phyloP scores from a whole-genome alignment of 2,888 invertebrate genomes.

The Colletes collaris region DNA sequence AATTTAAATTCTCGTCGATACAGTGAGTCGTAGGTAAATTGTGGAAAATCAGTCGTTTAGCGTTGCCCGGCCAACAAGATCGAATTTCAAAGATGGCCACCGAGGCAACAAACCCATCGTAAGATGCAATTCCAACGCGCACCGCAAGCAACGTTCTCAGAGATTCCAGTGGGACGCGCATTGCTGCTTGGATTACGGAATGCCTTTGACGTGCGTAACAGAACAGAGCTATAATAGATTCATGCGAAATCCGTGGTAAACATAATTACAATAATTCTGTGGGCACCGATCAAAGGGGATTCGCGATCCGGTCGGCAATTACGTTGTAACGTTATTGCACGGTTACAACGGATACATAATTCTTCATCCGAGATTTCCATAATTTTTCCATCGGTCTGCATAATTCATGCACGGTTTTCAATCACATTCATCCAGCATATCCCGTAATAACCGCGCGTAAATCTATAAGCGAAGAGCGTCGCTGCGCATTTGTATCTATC shows the following conservation, averaged over 20 bases:
- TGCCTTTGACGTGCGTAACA: slow-evolving; percentile 66
- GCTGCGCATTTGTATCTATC: neutral
- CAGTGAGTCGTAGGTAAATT: too few species aligned
- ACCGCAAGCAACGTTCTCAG: slow-evolving; percentile 29
- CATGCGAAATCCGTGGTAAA: slow-evolving; percentile 61
- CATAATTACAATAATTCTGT: slow-evolving; percentile 66
- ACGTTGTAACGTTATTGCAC: slow-evolving; percentile 43
- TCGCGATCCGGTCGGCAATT: slow-evolving; percentile 36
- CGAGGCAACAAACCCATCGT: slow-evolving; percentile 24
- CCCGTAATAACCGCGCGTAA: slow-evolving; percentile 39
- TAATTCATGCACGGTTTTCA: slow-evolving; percentile 23
- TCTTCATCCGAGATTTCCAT: neutral
- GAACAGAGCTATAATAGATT: slow-evolving; percentile 59
- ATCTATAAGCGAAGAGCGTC: slow-evolving; percentile 6
- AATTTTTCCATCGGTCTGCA: slow-evolving; percentile 35
- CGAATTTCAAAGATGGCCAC: slow-evolving; percentile 5
- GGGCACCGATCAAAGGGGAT: slow-evolving; percentile 48
- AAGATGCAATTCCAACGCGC: slow-evolving; percentile 41
- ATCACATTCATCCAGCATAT: neutral
- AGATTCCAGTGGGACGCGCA: slow-evolving; percentile 62
- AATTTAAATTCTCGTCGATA: too few species aligned
- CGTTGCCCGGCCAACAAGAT: neutral
- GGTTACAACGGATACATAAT: slow-evolving; percentile 16
- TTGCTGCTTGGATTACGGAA: slow-evolving; percentile 53
- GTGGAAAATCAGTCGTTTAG: neutral